phyloP scores from a whole-genome alignment of 2,888 invertebrate species.

The Nineta flava region DNA sequence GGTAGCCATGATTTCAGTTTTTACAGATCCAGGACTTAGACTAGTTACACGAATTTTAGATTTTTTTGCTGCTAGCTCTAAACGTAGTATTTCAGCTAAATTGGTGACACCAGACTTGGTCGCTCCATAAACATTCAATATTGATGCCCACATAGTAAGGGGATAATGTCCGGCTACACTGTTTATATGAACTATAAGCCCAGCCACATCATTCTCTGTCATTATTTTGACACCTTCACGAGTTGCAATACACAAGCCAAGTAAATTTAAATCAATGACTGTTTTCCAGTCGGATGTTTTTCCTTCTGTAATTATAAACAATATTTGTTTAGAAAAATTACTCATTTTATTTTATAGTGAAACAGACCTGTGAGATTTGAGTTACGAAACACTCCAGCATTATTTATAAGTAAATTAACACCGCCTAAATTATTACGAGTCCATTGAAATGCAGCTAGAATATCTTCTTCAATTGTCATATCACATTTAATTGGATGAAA shows the following conservation, averaged over 20 bases:
- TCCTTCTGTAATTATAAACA: not conserved
- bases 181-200: slow-evolving; percentile 44
- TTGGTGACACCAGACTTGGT: slow-evolving; percentile 41
- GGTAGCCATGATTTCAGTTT: too few species aligned
- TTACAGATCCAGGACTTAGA: too few species aligned
- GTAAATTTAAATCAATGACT: too few species aligned
- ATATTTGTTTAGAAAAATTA: not conserved
- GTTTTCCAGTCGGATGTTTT: too few species aligned
- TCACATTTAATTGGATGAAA: slow-evolving; percentile 9
- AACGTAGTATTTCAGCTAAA: slow-evolving; percentile 37
- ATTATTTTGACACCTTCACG: too few species aligned
- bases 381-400: slow-evolving; percentile 9
- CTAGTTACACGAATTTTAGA: slow-evolving; percentile 3
- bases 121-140: slow-evolving; percentile 37
- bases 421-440: slow-evolving; percentile 9
- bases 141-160: slow-evolving; percentile 31
- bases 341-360: not conserved
- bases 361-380: slow-evolving; percentile 5
- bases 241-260: too few species aligned
- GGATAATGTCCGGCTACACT: slow-evolving; percentile 33
- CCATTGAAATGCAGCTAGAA: slow-evolving; percentile 10
- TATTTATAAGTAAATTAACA: slow-evolving; percentile 11
- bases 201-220: slow-evolving; percentile 15
- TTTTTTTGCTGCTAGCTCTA: slow-evolving; percentile 29
- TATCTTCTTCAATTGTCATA: slow-evolving; percentile 10